Conservation (phyloP, 1,140 invertebrate genomes). For the Solenopsis invicta region DNA sequence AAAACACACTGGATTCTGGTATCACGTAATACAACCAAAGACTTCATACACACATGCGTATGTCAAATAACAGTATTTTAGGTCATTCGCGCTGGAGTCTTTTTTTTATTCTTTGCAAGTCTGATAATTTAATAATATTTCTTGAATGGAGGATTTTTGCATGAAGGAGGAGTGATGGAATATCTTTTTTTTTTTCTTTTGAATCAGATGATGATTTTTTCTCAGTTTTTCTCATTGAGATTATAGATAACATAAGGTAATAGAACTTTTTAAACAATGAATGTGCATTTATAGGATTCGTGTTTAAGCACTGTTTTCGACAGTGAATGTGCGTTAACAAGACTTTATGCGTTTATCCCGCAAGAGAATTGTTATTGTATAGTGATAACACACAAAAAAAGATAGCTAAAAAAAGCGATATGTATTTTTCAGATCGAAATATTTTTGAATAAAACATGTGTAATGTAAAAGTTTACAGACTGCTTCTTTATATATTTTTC, state of each 20-base stretch:
- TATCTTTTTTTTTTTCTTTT: background rate
- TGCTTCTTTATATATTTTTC: background rate
- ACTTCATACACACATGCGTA: slow-evolving; percentile 77
- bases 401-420: slow-evolving; percentile 64
- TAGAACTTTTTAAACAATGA: slow-evolving; percentile 52
- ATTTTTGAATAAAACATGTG: slow-evolving; percentile 86
- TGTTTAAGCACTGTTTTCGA: slow-evolving; percentile 38
- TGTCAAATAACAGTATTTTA: slow-evolving; percentile 80
- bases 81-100: slow-evolving; percentile 70
- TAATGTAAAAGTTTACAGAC: slow-evolving; percentile 71
- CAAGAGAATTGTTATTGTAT: slow-evolving; percentile 77
- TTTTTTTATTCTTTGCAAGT: slow-evolving; percentile 50
- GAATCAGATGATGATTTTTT: background rate
- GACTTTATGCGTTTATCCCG: slow-evolving; percentile 26
- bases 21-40: slow-evolving; percentile 83
- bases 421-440: slow-evolving; percentile 86
- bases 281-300: slow-evolving; percentile 42
- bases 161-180: background rate
- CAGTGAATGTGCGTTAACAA: slow-evolving; percentile 57
- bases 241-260: background rate
- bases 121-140: slow-evolving; percentile 25
- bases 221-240: background rate
- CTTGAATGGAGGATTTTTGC: background rate
- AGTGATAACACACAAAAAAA: slow-evolving; percentile 76
- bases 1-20: slow-evolving; percentile 39